These are phyloP conservation scores for Orientallactaga bullata DNA, from an alignment of 2,113 vertebrate genomes.

Conservation along the genomic window DNA sequence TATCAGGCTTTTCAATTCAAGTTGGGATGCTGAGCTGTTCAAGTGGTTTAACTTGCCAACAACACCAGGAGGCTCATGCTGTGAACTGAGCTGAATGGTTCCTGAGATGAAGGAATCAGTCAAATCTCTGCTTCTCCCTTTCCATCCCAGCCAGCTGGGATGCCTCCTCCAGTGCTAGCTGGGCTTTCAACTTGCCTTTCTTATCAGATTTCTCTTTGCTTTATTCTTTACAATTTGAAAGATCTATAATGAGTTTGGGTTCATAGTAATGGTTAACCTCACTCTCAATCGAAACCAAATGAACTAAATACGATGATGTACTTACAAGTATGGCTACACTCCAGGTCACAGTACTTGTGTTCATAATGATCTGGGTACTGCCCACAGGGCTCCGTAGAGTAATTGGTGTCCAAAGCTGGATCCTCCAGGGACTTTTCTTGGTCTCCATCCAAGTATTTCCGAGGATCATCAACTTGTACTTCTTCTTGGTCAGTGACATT, in stretches of 20 bases:
- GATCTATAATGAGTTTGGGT: conserved; percentile 99
- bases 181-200: conserved; percentile 97
- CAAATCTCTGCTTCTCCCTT: conserved; percentile 95
- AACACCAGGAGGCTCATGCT: conserved; percentile 92
- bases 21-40: conserved; percentile 95
- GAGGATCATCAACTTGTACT: conserved; percentile 95
- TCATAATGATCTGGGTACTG: conserved; percentile 95
- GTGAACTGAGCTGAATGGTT: conserved; percentile 97
- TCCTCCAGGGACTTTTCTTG: conserved; percentile 97
- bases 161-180: conserved; percentile 94
- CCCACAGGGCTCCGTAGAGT: conserved; percentile 94
- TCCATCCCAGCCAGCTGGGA: conserved; percentile 93
- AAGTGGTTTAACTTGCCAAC: conserved; percentile 97
- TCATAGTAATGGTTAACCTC: conserved; percentile 99
- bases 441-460: conserved; percentile 97
- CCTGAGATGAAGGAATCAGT: conserved; percentile 98
- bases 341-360: conserved; percentile 98
- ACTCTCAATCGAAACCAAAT: conserved; percentile 97
- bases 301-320: conserved; percentile 94
- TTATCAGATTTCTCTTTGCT: conserved; percentile 96
- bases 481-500: conserved; percentile 98
- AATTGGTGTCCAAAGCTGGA: conserved; percentile 94
- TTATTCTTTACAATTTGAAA: conserved; percentile 99
- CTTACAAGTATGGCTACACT: conserved; percentile 93
- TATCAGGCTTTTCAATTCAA: conserved; percentile 93